A percentile compares a stretch with the other conserved stretches of the same genome.
These are phyloP conservation scores for Muscidifurax raptorellus DNA, from an alignment of 1,140 invertebrate species.

Conservation along the genomic window DNA sequence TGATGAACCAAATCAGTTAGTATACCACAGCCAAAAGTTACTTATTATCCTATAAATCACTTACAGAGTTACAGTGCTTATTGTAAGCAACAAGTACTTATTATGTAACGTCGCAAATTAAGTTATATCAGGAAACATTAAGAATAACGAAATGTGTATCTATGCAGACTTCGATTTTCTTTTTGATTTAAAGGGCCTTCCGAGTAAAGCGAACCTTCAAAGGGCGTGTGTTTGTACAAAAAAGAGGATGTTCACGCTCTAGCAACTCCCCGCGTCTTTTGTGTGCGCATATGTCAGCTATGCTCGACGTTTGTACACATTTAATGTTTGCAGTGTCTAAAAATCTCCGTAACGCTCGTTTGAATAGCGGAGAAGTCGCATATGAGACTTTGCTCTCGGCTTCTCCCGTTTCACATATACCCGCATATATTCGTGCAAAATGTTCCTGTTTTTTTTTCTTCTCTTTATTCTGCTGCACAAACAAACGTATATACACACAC, in stretches of 20 bases:
- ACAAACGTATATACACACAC: neutral
- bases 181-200: neutral
- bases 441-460: conserved; percentile 6
- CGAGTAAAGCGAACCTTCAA: neutral
- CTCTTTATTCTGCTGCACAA: neutral
- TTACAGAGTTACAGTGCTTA: too few species aligned
- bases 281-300: neutral
- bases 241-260: conserved; percentile 24
- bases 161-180: neutral
- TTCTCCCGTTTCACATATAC: neutral
- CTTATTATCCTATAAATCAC: too few species aligned
- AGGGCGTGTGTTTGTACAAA: neutral
- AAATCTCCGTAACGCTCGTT: neutral
- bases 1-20: too few species aligned
- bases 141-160: too few species aligned
- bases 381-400: neutral
- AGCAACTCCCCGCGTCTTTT: neutral
- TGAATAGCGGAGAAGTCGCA: conserved; percentile 9
- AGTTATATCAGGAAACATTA: too few species aligned
- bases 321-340: neutral
- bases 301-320: conserved; percentile 21
- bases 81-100: too few species aligned
- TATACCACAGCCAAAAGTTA: too few species aligned
- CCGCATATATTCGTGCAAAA: neutral
- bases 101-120: too few species aligned